phyloP scores from a whole-genome alignment of 2,797 vertebrate species.

The Oreochromis grahami region DNA sequence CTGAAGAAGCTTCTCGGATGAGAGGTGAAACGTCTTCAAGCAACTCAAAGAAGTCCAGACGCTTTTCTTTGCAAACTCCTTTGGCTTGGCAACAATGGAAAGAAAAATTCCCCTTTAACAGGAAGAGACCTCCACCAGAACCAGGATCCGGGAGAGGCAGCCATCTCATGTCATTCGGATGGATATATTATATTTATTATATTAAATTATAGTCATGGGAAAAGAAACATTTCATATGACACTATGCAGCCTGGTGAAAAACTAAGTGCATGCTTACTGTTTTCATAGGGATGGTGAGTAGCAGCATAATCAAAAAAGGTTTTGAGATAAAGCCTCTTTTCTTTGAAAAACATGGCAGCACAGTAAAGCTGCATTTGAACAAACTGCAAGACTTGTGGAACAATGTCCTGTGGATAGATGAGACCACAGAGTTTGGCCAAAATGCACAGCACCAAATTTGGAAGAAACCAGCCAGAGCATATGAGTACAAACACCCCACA shows the following conservation, averaged over 20 bases:
- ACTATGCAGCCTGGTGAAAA: background rate
- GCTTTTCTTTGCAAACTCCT: no score
- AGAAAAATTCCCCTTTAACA: background rate
- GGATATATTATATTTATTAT: background rate
- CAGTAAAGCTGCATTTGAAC: background rate
- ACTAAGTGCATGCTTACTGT: background rate
- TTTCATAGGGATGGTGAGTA: accelerated
- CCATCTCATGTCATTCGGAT: background rate
- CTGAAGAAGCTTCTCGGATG: no score
- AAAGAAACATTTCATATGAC: background rate
- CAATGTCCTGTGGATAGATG: background rate
- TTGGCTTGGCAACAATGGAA: background rate
- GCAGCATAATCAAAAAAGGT: background rate
- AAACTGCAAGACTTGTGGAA: background rate
- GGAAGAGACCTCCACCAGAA: background rate
- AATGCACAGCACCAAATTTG: background rate
- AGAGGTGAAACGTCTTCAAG: no score
- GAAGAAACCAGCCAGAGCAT: background rate
- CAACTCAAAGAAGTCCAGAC: no score
- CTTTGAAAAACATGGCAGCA: background rate
- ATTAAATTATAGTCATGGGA: background rate
- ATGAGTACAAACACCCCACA: background rate
- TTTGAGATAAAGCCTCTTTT: background rate
- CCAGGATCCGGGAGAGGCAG: background rate
- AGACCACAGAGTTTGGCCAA: background rate